Percentiles rank a stretch among this genome's conserved stretches.
phyloP scores from a whole-genome alignment of 1,140 invertebrate species.

The Calephelis virginiensis region DNA sequence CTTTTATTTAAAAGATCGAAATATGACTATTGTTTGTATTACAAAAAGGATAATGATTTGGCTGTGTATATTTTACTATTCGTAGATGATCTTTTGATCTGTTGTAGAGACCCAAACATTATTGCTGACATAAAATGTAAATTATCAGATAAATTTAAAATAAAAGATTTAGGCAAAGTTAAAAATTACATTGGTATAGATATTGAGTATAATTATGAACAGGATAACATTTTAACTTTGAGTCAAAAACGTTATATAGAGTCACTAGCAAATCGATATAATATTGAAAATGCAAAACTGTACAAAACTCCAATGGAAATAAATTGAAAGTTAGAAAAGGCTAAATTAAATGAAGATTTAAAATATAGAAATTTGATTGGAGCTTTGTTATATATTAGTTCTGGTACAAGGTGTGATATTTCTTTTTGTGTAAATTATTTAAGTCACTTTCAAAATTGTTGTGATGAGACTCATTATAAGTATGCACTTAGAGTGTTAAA shows the following conservation, averaged over 20 bases:
- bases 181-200: conserved; percentile 38
- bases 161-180: conserved; percentile 51
- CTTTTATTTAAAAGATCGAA: conserved; percentile 34
- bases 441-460: conserved; percentile 58
- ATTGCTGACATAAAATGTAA: conserved; percentile 38
- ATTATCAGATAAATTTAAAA: conserved; percentile 43
- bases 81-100: conserved; percentile 38
- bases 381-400: conserved; percentile 27
- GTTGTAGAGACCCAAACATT: conserved; percentile 34
- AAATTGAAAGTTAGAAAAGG: conserved; percentile 25
- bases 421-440: conserved; percentile 38
- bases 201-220: conserved; percentile 24
- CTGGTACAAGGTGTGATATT: conserved; percentile 27
- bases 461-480: conserved; percentile 52
- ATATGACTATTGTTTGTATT: conserved; percentile 39
- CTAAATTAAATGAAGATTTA: conserved; percentile 22
- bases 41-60: conserved; percentile 22
- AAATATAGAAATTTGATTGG: conserved; percentile 32
- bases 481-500: conserved; percentile 51
- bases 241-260: conserved; percentile 25
- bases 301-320: conserved; percentile 25
- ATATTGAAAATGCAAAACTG: conserved; percentile 25
- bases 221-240: conserved; percentile 23
- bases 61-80: conserved; percentile 37
- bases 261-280: conserved; percentile 26